A percentile compares a stretch with the other conserved stretches of the same genome.
These are phyloP conservation scores for Pelochelys cantorii DNA, from an alignment of 2,797 vertebrate genomes.

Conservation along the genomic window DNA sequence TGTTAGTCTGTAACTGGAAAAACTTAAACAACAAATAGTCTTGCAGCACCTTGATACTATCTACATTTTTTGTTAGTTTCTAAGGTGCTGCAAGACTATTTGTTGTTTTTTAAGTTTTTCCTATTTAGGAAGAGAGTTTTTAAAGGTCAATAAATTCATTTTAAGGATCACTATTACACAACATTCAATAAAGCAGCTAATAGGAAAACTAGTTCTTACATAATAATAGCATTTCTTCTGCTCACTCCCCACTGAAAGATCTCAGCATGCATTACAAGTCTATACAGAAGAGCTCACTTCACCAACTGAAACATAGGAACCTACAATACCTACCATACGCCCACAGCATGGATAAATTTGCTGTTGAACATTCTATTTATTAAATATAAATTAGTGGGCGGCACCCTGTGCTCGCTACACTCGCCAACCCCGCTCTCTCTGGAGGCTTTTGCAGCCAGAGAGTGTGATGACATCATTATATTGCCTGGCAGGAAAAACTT, in stretches of 20 bases:
- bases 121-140: too few species aligned
- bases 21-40: too few species aligned
- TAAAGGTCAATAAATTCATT: neutral
- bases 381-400: too few species aligned
- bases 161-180: neutral
- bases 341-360: neutral
- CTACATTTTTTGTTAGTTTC: too few species aligned
- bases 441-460: too few species aligned
- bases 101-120: neutral
- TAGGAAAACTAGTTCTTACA: neutral
- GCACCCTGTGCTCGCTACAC: too few species aligned
- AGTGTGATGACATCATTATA: too few species aligned
- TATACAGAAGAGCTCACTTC: neutral
- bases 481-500: too few species aligned
- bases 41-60: too few species aligned
- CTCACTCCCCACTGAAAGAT: neutral
- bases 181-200: constrained; percentile 27
- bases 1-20: too few species aligned
- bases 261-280: neutral
- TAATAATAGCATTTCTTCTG: neutral
- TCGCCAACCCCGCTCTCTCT: too few species aligned
- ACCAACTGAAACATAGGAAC: neutral
- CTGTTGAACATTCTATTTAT: neutral
- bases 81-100: too few species aligned
- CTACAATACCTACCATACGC: neutral